These are phyloP conservation scores for Penaeus vannamei DNA, from an alignment of 1,140 invertebrate genomes.

Conservation along the genomic window DNA sequence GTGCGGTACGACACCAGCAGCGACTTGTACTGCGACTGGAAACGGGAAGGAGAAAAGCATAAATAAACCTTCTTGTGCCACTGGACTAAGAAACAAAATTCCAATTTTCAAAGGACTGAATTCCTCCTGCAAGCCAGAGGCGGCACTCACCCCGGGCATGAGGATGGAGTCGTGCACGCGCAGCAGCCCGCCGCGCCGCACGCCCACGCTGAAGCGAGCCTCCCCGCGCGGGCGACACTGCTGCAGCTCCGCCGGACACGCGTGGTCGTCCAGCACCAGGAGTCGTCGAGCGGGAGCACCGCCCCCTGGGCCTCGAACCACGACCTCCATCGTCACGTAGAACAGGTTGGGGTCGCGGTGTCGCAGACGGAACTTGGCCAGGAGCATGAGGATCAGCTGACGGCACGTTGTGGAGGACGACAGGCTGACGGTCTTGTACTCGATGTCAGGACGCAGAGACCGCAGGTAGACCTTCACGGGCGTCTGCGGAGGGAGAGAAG, in stretches of 20 bases:
- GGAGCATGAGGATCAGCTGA: slow-evolving; percentile 86
- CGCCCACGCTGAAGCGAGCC: slow-evolving; percentile 83
- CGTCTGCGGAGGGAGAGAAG: slow-evolving; percentile 78
- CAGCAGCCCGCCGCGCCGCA: slow-evolving; percentile 86
- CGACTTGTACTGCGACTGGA: slow-evolving; percentile 68
- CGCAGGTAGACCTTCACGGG: slow-evolving; percentile 92
- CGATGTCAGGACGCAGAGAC: slow-evolving; percentile 89
- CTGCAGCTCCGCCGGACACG: slow-evolving; percentile 88
- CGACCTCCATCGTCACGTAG: slow-evolving; percentile 94
- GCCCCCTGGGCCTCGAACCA: slow-evolving; percentile 75
- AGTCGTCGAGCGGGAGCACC: slow-evolving; percentile 79
- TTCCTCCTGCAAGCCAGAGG: background rate
- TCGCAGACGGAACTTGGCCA: slow-evolving; percentile 91
- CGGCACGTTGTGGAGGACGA: slow-evolving; percentile 87
- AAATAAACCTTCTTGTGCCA: background rate
- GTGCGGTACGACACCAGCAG: slow-evolving; percentile 69
- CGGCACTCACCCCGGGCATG: slow-evolving; percentile 77
- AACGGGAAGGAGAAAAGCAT: slow-evolving; percentile 2
- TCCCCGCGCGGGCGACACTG: slow-evolving; percentile 92
- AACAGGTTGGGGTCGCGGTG: slow-evolving; percentile 92
- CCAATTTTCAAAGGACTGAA: too few species aligned
- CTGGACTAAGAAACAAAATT: too few species aligned
- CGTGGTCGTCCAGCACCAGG: slow-evolving; percentile 88
- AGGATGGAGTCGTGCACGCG: slow-evolving; percentile 93
- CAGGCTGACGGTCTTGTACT: slow-evolving; percentile 92